Evolutionary conservation across 2,113 vertebrate species (phyloP).

Genomic region (Lanius ludovicianus): DNA sequence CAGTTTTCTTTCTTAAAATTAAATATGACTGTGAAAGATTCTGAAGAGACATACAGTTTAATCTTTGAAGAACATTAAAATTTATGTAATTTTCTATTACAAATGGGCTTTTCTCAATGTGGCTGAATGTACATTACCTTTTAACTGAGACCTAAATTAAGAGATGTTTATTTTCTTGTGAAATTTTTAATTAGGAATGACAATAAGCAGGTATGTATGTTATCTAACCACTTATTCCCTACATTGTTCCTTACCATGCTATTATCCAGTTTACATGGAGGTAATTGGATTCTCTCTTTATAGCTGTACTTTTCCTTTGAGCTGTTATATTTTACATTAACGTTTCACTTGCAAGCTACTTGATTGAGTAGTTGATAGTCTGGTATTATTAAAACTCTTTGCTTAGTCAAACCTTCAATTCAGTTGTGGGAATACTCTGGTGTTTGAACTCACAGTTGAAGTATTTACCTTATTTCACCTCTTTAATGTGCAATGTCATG

Average conservation of each 20-base stretch:
- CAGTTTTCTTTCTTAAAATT: conserved; percentile 6
- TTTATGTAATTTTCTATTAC: neutral
- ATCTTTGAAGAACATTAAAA: conserved; percentile 5
- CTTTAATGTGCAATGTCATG: neutral
- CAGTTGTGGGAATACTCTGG: neutral
- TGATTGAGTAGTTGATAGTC: neutral
- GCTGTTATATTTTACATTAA: neutral
- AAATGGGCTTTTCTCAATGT: neutral
- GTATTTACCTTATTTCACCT: neutral
- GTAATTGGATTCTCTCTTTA: neutral
- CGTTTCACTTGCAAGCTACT: neutral
- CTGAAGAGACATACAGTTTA: neutral
- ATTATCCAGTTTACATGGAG: neutral
- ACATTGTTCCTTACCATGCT: neutral
- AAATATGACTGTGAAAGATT: neutral
- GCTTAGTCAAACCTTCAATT: neutral
- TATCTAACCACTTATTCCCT: neutral
- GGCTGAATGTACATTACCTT: neutral
- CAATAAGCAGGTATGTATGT: neutral
- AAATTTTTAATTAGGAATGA: neutral
- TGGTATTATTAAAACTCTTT: neutral
- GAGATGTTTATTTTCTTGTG: neutral
- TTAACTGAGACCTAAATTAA: neutral
- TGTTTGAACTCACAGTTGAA: neutral
- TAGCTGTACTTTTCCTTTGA: neutral